Evolutionary conservation across 2,113 vertebrate genomes (phyloP).

Genomic region (Kobus ellipsiprymnus): DNA sequence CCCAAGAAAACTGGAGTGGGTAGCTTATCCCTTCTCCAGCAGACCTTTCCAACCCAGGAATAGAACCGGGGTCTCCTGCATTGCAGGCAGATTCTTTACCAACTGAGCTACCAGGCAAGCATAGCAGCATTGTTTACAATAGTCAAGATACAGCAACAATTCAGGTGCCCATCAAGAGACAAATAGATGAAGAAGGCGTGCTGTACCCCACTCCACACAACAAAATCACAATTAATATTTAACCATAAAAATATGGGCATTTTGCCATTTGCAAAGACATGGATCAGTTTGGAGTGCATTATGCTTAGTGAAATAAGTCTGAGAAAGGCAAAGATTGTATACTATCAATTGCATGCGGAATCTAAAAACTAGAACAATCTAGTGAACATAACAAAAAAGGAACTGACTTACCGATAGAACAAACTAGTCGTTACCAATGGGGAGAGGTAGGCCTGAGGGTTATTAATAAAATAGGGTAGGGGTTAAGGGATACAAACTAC

Average conservation of each 20-base stretch:
- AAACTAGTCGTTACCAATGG: background rate
- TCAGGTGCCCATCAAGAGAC: background rate
- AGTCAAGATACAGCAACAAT: background rate
- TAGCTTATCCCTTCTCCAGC: background rate
- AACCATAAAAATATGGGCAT: background rate
- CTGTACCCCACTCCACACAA: background rate
- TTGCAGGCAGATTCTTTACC: background rate
- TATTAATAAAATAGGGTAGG: background rate
- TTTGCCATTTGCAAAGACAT: background rate
- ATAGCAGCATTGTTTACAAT: background rate
- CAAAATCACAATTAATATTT: background rate
- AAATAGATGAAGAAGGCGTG: background rate
- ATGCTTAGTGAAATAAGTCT: background rate
- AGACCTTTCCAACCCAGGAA: background rate
- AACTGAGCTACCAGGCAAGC: background rate
- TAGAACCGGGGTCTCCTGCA: fast-evolving
- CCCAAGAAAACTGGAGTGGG: background rate
- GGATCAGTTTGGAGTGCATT: background rate
- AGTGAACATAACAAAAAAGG: background rate
- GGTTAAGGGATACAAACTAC: background rate
- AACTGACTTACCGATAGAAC: background rate
- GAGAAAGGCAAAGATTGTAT: background rate
- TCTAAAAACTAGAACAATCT: background rate
- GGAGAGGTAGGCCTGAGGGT: background rate
- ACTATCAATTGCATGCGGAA: background rate